Evolutionary conservation across 2,888 invertebrate species (phyloP), one percentile per base, ranked within the genome.

Genomic region (Elegia similella): DNA sequence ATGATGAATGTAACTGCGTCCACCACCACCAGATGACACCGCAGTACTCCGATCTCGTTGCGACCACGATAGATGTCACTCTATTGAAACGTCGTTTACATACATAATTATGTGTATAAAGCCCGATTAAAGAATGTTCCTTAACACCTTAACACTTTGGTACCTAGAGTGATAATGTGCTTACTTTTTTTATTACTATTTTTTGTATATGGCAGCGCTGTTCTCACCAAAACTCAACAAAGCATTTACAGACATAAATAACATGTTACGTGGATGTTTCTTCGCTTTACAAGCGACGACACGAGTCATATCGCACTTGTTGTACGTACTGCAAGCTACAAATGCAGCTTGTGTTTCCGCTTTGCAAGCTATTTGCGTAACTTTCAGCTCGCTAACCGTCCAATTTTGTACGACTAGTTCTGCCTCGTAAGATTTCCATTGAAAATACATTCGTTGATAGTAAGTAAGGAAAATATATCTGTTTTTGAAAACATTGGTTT

Each of bases 301-400:
- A 38, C 38, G 34, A 52, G 16, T 16, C 12, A 8, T 52, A 52
- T 42, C 42, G 46, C 57, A 52, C 56, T 55, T 55, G 55, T 61
- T 60, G 16, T 44, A 44, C 15, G 10, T n/a, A 43, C 54, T 34
- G 32, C 34, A 42, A 44, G 52, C 52, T 17, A 57, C 46, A 60
- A 57, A 48, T 52, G 58, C 52, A 34, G 60, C 42, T 57, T 54
- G 55, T 53, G 55, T 63, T 58, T 58, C 42, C 59, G 57, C 30
- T 58, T 59, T 56, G 56, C 56, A 43, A 58, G 56, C 58, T 52
- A 59, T 60, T 60, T 57, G 55, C 42, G 47, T 48, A 60, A 58
- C 57, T 58, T 55, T 32, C 32, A 16, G 32, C 42, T 55, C 53
- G 29, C 43, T n/a, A 30, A 42, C 53, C 42, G 30, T 43, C 8